Percentiles rank a stretch among this genome's conserved stretches.
phyloP scores from a whole-genome alignment of 2,113 vertebrate species.

The Cercocebus atys region DNA sequence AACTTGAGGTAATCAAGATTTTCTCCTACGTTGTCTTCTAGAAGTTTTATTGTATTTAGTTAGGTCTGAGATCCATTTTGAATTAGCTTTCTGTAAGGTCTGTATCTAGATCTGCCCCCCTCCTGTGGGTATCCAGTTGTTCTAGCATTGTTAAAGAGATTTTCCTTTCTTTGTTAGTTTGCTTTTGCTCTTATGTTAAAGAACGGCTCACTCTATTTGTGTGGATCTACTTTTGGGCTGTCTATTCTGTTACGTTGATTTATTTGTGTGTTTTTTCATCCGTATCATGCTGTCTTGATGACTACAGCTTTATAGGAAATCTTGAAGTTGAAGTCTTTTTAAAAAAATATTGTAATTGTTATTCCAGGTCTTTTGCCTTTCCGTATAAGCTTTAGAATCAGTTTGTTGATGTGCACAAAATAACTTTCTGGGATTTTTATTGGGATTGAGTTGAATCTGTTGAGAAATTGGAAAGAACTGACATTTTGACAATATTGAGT shows the following conservation, averaged over 20 bases:
- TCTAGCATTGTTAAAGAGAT: background rate
- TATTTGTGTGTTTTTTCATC: background rate
- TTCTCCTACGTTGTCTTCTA: background rate
- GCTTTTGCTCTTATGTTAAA: background rate
- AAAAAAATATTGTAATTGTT: too few species aligned
- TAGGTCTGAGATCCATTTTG: background rate
- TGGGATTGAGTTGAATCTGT: background rate
- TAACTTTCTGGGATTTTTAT: background rate
- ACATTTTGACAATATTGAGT: background rate
- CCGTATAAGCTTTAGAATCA: background rate
- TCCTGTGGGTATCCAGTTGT: background rate
- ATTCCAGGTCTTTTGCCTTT: background rate
- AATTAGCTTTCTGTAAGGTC: background rate
- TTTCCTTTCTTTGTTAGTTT: too few species aligned
- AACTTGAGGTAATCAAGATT: background rate
- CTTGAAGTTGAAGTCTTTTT: background rate
- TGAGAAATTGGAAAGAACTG: background rate
- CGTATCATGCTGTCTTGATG: background rate
- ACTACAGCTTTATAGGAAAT: background rate
- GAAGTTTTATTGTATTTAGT: background rate
- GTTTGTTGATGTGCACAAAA: too few species aligned
- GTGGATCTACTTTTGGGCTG: background rate
- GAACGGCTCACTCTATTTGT: background rate
- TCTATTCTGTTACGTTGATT: background rate
- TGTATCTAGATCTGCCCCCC: background rate